Evolutionary conservation across 2,113 vertebrate genomes (phyloP).

Genomic region (Gracilinanus agilis): DNA sequence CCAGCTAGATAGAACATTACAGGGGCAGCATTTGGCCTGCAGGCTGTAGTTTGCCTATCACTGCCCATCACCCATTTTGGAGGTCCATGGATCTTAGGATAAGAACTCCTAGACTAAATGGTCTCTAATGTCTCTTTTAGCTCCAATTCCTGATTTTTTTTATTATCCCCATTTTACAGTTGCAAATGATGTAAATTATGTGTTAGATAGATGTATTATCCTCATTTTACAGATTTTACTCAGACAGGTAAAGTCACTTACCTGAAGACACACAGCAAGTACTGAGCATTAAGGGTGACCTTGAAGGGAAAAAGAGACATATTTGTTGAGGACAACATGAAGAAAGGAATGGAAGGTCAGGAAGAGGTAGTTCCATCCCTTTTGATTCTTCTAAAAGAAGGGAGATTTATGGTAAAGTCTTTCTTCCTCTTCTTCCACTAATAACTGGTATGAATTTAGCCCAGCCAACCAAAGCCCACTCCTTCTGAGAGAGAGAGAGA

Average conservation of each 20-base stretch:
- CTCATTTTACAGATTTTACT: neutral
- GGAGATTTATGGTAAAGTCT: neutral
- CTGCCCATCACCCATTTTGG: too few relatives aligned
- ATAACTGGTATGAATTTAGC: too few relatives aligned
- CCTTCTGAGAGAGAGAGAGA: neutral
- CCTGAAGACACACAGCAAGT: neutral
- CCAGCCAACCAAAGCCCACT: neutral
- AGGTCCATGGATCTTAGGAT: too few relatives aligned
- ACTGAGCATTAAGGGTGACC: neutral
- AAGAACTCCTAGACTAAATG: too few relatives aligned
- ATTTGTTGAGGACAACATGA: neutral
- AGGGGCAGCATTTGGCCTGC: too few relatives aligned
- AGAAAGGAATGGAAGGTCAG: neutral
- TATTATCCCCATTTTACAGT: too few relatives aligned
- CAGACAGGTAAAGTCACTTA: neutral
- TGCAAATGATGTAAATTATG: too few relatives aligned
- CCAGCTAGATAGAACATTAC: too few relatives aligned
- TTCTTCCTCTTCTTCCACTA: neutral
- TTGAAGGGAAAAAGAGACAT: neutral
- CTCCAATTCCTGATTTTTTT: too few relatives aligned
- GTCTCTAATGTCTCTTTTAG: too few relatives aligned
- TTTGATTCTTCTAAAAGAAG: neutral
- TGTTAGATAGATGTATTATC: too few relatives aligned
- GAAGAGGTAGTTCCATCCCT: neutral
- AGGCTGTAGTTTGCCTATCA: too few relatives aligned